phyloP scores from a whole-genome alignment of 2,888 invertebrate genomes.

The Andrena praecox region DNA sequence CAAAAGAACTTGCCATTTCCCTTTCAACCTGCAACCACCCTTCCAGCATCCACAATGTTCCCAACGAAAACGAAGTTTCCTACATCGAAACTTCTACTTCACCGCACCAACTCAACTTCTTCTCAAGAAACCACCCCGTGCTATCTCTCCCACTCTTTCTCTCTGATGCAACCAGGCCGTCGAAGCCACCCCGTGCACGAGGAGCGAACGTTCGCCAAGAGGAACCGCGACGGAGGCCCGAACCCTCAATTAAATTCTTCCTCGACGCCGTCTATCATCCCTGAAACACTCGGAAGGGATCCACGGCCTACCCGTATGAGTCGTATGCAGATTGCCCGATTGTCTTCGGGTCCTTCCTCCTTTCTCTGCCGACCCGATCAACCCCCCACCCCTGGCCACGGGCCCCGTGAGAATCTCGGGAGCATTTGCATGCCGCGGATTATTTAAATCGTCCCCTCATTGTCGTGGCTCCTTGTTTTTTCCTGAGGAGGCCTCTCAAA shows the following conservation, averaged over 20 bases:
- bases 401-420: conserved; percentile 81
- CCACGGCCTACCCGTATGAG: conserved; percentile 54
- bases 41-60: not conserved
- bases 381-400: conserved; percentile 14
- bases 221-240: not conserved
- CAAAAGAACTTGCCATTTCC: too few species aligned
- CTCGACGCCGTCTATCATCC: conserved; percentile 54
- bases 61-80: too few species aligned
- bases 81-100: too few species aligned
- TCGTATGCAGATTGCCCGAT: conserved; percentile 80
- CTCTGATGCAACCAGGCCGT: too few species aligned
- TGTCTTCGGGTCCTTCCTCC: conserved; percentile 75
- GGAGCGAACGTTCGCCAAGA: not conserved
- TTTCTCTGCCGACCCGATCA: conserved; percentile 61
- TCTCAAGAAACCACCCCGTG: too few species aligned
- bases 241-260: conserved; percentile 50
- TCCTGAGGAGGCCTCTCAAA: conserved; percentile 58
- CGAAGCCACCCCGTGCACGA: too few species aligned
- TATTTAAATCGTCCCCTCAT: conserved; percentile 83
- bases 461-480: conserved; percentile 73
- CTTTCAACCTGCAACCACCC: too few species aligned
- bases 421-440: conserved; percentile 83
- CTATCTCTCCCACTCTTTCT: too few species aligned
- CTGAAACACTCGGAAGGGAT: conserved; percentile 37
- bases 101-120: too few species aligned